Percentiles rank a stretch among this genome's conserved stretches.
These are phyloP conservation scores for Gryon sp. DNA, from an alignment of 1,140 invertebrate genomes.

Conservation along the genomic window DNA sequence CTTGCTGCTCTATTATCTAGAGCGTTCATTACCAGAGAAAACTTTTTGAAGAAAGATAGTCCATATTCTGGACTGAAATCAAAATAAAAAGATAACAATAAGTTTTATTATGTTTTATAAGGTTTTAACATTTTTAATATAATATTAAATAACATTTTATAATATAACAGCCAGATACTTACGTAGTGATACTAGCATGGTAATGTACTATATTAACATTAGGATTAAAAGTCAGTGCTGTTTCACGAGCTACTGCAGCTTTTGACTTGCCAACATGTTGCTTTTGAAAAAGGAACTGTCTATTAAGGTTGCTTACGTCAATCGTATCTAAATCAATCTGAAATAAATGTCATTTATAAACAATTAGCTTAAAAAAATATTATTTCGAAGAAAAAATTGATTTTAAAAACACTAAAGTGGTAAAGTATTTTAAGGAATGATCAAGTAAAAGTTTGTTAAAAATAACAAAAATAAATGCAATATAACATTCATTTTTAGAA, in stretches of 20 bases:
- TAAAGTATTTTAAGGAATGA: too few species aligned
- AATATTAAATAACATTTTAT: too few species aligned
- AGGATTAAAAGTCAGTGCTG: slow-evolving; percentile 93
- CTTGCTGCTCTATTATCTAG: slow-evolving; percentile 97
- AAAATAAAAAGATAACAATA: too few species aligned
- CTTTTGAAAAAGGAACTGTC: slow-evolving; percentile 98
- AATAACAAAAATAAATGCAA: too few species aligned
- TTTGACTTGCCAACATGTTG: slow-evolving; percentile 99
- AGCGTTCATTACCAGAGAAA: slow-evolving; percentile 97
- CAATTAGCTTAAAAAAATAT: too few species aligned
- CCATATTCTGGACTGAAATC: slow-evolving; percentile 92
- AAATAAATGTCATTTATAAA: too few species aligned
- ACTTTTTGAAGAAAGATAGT: slow-evolving; percentile 94
- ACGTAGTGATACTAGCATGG: slow-evolving; percentile 97
- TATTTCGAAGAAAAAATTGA: too few species aligned
- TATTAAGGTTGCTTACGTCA: slow-evolving; percentile 99
- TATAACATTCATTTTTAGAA: too few species aligned
- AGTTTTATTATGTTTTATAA: slow-evolving; percentile 13
- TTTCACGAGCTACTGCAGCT: slow-evolving; percentile 91
- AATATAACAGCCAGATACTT: slow-evolving; percentile 70
- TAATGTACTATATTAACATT: slow-evolving; percentile 92
- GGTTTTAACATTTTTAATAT: slow-evolving; percentile 2
- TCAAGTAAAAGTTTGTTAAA: too few species aligned
- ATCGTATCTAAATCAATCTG: slow-evolving; percentile 99
- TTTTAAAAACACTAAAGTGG: too few species aligned